Conservation (phyloP, 2,113 vertebrate species). For the Entelurus aequoreus region DNA sequence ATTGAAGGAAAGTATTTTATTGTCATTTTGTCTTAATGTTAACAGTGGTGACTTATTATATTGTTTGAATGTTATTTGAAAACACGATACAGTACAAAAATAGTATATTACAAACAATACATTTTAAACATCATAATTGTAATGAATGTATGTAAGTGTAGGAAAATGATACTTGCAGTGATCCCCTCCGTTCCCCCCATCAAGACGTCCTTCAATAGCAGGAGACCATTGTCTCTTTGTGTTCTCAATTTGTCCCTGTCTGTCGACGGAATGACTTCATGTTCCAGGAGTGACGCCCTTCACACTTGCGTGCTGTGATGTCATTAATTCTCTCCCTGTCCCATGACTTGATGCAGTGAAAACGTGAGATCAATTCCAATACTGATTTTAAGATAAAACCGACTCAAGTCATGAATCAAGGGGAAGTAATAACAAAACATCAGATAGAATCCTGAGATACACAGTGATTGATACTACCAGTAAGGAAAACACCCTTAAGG, state of each 20-base stretch:
- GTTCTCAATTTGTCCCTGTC: conserved; percentile 42
- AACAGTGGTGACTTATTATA: no score
- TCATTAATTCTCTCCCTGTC: conserved; percentile 20
- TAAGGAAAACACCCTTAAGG: conserved; percentile 1
- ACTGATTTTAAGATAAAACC: conserved; percentile 7
- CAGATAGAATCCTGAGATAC: conserved; percentile 6
- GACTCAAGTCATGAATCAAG: conserved; percentile 6
- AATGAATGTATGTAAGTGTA: no score
- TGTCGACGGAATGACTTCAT: conserved; percentile 21
- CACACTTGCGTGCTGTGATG: conserved; percentile 39
- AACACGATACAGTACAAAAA: no score
- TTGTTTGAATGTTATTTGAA: no score
- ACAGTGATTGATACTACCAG: conserved; percentile 1
- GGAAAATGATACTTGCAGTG: conserved; percentile 8
- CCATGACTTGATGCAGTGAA: conserved; percentile 6
- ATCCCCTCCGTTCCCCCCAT: conserved; percentile 27
- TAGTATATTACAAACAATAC: neutral
- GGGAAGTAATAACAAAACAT: conserved; percentile 8
- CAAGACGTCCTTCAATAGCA: conserved; percentile 43
- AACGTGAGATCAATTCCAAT: conserved; percentile 7
- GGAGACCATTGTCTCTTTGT: conserved; percentile 32
- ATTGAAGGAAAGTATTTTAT: no score
- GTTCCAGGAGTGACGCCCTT: conserved; percentile 29
- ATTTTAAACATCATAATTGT: neutral
- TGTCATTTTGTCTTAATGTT: no score